These are phyloP conservation scores for Pogonomyrmex californicus DNA, from an alignment of 1,140 invertebrate genomes.

Conservation along the genomic window DNA sequence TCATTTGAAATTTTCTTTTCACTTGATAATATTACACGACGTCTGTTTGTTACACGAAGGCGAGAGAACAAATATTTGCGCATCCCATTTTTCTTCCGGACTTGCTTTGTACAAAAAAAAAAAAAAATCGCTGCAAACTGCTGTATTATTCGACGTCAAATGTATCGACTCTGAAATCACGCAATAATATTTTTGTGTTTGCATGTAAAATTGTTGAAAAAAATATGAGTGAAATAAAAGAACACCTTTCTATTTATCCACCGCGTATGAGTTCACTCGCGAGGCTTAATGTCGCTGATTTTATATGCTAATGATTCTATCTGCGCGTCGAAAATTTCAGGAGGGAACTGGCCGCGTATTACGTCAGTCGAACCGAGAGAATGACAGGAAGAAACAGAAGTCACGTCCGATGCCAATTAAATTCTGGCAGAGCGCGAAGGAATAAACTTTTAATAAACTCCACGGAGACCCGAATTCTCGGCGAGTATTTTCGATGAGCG, in stretches of 20 bases:
- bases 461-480: background rate
- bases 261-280: background rate
- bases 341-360: background rate
- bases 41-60: background rate
- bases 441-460: slow-evolving; percentile 45
- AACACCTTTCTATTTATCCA: background rate
- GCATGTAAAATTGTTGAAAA: background rate
- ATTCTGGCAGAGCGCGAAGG: slow-evolving; percentile 11
- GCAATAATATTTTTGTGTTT: background rate
- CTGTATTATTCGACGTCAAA: background rate
- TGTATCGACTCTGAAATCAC: background rate
- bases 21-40: background rate
- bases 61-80: background rate
- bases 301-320: background rate
- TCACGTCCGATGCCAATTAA: slow-evolving; percentile 36
- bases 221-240: background rate
- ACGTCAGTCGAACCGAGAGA: background rate
- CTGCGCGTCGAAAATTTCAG: background rate
- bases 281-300: background rate
- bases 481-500: background rate
- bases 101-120: background rate
- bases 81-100: background rate
- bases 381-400: background rate
- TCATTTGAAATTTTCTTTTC: background rate
- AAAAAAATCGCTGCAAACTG: background rate